These are phyloP conservation scores for Drosophila vallismaia DNA, from an alignment of 2,888 invertebrate genomes.

Conservation along the genomic window DNA sequence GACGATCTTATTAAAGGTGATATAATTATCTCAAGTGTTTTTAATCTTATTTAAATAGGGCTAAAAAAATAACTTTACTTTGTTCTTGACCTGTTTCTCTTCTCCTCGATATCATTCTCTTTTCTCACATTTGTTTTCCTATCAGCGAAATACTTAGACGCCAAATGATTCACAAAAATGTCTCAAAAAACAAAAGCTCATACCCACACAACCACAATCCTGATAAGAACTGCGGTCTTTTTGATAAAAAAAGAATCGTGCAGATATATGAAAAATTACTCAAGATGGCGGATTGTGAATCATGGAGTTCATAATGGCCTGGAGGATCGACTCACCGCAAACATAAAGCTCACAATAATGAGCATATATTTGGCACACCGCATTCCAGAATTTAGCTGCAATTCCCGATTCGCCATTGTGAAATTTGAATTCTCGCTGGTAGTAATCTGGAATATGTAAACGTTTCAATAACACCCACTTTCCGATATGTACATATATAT, in stretches of 20 bases:
- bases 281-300: slow-evolving; percentile 55
- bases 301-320: slow-evolving; percentile 20
- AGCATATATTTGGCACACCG: slow-evolving; percentile 90
- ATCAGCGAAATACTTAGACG: slow-evolving; percentile 17
- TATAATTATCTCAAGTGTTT: slow-evolving; percentile 1
- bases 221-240: slow-evolving; percentile 32
- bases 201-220: slow-evolving; percentile 3
- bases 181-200: slow-evolving; percentile 1
- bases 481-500: slow-evolving; percentile 26
- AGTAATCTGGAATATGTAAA: slow-evolving; percentile 22
- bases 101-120: background rate
- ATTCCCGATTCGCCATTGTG: slow-evolving; percentile 69
- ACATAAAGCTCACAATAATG: slow-evolving; percentile 90
- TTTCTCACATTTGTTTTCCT: slow-evolving; percentile 12
- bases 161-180: slow-evolving; percentile 34
- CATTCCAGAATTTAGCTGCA: slow-evolving; percentile 87
- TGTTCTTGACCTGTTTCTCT: slow-evolving; percentile 39
- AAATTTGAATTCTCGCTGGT: slow-evolving; percentile 5
- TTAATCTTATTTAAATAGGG: background rate
- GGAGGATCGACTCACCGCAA: slow-evolving; percentile 87
- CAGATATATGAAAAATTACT: slow-evolving; percentile 16
- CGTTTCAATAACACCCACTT: slow-evolving; percentile 23
- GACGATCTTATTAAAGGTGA: background rate
- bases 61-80: slow-evolving; percentile 5
- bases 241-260: slow-evolving; percentile 19